Evolutionary conservation across 35 echinoderm and acorn worm species (phyloP), one percentile per base, ranked within the genome.

Genomic region (Apostichopus parvimensis): DNA sequence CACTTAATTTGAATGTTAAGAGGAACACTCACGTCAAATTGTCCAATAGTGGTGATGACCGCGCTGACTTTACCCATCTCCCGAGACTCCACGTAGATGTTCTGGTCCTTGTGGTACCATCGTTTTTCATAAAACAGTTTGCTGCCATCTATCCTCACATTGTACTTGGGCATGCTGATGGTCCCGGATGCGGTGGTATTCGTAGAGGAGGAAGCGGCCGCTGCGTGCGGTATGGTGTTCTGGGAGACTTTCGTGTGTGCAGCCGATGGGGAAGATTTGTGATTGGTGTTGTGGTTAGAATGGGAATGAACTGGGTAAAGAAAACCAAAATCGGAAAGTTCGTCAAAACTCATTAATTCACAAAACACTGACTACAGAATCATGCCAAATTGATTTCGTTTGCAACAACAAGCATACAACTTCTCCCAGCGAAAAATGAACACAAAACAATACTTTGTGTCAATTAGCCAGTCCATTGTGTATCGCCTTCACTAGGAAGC

Each of bases 81-180:
- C 26, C 95, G 94, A 14, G 94, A 96, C 60, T 99, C 97, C 10
- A 96, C 89, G 73, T 99, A 99, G 87, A 96, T 92, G 45, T 94
- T 94, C 87, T 96, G 95, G 54, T 93, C 92, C 18, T 93, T 79
- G 68, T 96, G 95, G 92, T 93, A 99, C 92, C 97, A 96, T 0
- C 97, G 93, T 57, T 99, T 99, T 73, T 99, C 97, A 24, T 96
- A 99, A 89, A 99, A 99, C 14, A 99, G 95, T 79, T 99, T 96
- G 57, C 94, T 83, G 58, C 94, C 95, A 15, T 95, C 95, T 54
- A 99, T 99, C 24, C 95, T 87, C 12, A 98, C 96, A 53, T 95
- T 88, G 76, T 95, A 94, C 90, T 98, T 98, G 66, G 89, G 94
- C 83, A 87, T 77, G 94, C 72, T 92, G 77, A 55, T 78, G 76